phyloP scores from a whole-genome alignment of 2,888 invertebrate genomes.

The Acholoe squamosa region DNA sequence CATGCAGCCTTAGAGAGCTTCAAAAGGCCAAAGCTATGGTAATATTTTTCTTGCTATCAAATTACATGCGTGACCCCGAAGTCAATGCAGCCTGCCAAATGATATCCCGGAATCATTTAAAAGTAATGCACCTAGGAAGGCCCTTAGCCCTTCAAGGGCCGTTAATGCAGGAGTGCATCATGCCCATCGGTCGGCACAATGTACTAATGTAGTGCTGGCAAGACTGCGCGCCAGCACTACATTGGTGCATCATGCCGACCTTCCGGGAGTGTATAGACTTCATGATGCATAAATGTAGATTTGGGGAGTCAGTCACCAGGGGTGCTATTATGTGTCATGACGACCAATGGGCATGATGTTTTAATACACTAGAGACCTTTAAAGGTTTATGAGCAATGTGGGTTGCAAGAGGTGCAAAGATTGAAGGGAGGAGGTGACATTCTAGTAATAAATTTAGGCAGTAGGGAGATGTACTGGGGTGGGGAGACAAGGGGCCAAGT shows the following conservation, averaged over 20 bases:
- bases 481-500: not conserved
- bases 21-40: not conserved
- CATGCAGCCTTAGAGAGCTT: not conserved
- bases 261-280: no score
- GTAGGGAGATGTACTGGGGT: not conserved
- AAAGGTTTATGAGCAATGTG: no score
- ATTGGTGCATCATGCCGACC: no score
- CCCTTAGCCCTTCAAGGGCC: not conserved
- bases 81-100: not conserved
- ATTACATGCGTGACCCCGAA: not conserved
- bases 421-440: not conserved
- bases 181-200: not conserved
- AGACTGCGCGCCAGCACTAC: no score
- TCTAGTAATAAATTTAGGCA: not conserved
- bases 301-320: no score
- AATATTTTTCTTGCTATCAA: conserved; percentile 8
- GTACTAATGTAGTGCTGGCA: no score
- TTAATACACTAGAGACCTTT: no score
- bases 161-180: no score
- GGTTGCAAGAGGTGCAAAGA: no score
- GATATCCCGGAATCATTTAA: not conserved
- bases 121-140: not conserved
- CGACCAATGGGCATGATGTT: no score
- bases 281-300: no score
- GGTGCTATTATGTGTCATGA: no score